phyloP scores from a whole-genome alignment of 2,888 invertebrate genomes.

The Seira ritae region DNA sequence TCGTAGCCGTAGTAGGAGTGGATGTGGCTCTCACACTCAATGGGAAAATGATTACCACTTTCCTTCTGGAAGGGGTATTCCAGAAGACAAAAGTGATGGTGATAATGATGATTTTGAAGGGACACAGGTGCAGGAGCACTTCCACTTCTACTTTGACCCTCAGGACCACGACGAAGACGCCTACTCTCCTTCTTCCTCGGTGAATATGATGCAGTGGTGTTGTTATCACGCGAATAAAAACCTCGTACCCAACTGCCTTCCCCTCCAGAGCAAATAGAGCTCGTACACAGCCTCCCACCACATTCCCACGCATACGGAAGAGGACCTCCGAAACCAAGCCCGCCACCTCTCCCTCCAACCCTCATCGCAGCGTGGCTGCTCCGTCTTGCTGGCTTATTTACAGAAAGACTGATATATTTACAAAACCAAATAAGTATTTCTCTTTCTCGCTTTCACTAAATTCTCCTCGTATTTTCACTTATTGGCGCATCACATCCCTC shows the following conservation, averaged over 20 bases:
- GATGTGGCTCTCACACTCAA: constrained; percentile 4
- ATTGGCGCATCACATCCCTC: too few relatives aligned
- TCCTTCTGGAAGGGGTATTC: constrained; percentile 22
- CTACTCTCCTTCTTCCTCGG: too few relatives aligned
- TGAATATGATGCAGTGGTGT: not conserved
- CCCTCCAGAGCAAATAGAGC: not conserved
- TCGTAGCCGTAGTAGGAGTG: not conserved
- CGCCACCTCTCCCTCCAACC: too few relatives aligned
- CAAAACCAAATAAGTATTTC: too few relatives aligned
- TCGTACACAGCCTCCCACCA: too few relatives aligned
- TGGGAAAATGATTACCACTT: constrained; percentile 16
- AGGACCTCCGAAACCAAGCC: too few relatives aligned
- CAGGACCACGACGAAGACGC: constrained; percentile 10
- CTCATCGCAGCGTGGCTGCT: too few relatives aligned
- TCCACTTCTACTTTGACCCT: constrained; percentile 17
- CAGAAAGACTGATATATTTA: too few relatives aligned
- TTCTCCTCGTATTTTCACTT: too few relatives aligned
- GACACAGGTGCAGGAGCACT: constrained; percentile 24
- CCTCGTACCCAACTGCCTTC: not conserved
- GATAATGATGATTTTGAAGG: constrained; percentile 18
- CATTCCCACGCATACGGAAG: too few relatives aligned
- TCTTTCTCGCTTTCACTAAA: too few relatives aligned
- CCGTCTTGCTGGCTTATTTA: too few relatives aligned
- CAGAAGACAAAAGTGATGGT: constrained; percentile 34
- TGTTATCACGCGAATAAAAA: not conserved